Percentiles rank a stretch among this genome's conserved stretches.
Conservation (phyloP, 2,888 invertebrate species). For the Tridacna crocea region DNA sequence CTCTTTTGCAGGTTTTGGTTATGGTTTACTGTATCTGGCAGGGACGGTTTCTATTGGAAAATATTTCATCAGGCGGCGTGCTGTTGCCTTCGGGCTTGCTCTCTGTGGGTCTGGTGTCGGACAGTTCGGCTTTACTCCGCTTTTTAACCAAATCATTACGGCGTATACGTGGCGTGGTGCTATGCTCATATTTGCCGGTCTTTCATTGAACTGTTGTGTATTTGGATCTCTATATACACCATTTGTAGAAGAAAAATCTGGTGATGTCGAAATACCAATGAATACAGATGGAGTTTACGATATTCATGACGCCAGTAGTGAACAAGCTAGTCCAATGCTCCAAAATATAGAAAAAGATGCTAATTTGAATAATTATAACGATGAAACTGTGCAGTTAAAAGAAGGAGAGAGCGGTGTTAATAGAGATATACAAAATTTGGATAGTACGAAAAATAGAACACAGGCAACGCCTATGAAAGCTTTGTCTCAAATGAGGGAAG, state of each 20-base stretch:
- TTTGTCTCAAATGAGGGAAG: conserved; percentile 41
- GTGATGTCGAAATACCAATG: not conserved
- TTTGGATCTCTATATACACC: conserved; percentile 35
- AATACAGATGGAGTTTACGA: not conserved
- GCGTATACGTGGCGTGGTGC: conserved; percentile 45
- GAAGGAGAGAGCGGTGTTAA: not conserved
- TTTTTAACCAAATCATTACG: conserved; percentile 28
- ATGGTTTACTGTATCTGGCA: conserved; percentile 41
- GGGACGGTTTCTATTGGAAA: conserved; percentile 34
- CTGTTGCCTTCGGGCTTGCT: conserved; percentile 41
- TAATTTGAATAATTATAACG: not conserved
- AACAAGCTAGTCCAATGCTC: not conserved
- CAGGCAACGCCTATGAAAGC: conserved; percentile 10
- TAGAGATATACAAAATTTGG: too few relatives aligned
- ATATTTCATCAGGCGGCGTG: conserved; percentile 43
- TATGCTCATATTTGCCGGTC: conserved; percentile 40
- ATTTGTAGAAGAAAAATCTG: not conserved
- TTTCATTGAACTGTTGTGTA: conserved; percentile 37
- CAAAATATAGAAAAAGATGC: not conserved
- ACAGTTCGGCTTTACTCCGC: conserved; percentile 35
- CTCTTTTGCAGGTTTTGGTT: conserved; percentile 41
- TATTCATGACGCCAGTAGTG: not conserved
- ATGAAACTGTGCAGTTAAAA: not conserved
- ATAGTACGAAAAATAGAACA: not conserved
- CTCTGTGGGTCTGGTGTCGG: conserved; percentile 48